These are phyloP conservation scores for Paracentrotus lividus DNA, from an alignment of 53 echinoderm and acorn worm species.

Conservation along the genomic window DNA sequence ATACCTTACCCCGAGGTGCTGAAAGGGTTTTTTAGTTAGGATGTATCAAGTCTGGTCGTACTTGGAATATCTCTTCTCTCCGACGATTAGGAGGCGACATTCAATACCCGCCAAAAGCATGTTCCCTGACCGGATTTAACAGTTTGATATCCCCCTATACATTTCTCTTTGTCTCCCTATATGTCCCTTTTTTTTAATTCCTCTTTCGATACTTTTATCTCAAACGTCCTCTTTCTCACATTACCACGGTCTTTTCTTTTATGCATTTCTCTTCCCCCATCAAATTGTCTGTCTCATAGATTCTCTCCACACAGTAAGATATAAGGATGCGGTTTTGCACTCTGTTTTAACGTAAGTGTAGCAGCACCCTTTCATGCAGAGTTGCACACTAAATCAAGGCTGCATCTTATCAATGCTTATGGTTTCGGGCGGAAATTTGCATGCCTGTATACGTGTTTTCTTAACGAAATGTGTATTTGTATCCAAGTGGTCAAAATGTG, in stretches of 20 bases:
- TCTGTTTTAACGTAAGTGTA: too few relatives aligned
- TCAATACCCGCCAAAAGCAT: constrained; percentile 29
- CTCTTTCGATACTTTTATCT: neutral
- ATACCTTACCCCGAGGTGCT: constrained; percentile 23
- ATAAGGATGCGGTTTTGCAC: too few relatives aligned
- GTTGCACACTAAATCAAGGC: too few relatives aligned
- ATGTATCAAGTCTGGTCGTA: constrained; percentile 23
- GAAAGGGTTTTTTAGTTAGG: neutral
- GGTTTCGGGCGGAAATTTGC: too few relatives aligned
- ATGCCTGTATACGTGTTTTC: too few relatives aligned
- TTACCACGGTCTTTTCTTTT: neutral
- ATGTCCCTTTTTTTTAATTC: neutral
- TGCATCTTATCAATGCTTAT: too few relatives aligned
- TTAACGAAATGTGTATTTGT: too few relatives aligned
- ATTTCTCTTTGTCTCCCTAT: neutral
- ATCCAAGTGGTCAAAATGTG: too few relatives aligned
- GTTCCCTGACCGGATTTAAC: constrained; percentile 21
- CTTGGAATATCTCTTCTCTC: neutral
- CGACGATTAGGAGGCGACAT: neutral
- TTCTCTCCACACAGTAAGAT: too few relatives aligned
- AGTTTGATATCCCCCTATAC: neutral
- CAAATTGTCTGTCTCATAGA: neutral
- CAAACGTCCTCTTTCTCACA: neutral
- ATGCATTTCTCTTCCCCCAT: neutral
- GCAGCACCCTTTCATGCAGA: too few relatives aligned